phyloP scores from a whole-genome alignment of 2,113 vertebrate genomes.

The Telmatochromis brachygnathus region DNA sequence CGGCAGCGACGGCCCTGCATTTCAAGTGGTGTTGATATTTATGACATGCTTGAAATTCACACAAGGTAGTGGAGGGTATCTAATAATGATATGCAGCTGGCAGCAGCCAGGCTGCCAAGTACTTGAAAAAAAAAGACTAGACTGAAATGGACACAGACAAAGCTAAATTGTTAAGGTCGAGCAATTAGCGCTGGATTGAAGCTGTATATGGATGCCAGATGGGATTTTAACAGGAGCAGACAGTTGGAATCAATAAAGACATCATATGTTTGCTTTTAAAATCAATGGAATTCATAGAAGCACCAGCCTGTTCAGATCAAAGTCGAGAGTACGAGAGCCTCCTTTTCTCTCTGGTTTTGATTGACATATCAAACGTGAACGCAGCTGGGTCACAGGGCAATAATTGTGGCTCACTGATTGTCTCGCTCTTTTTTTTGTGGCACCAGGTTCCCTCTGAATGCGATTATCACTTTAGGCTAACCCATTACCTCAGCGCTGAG shows the following conservation, averaged over 20 bases:
- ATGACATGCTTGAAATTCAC: conserved; percentile 26
- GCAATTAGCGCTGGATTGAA: conserved; percentile 17
- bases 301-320: neutral
- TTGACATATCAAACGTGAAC: conserved; percentile 16
- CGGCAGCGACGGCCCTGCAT: neutral
- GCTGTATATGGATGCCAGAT: neutral
- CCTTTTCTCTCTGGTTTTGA: neutral
- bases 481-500: conserved; percentile 21
- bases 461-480: conserved; percentile 19
- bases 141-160: neutral
- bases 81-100: conserved; percentile 28
- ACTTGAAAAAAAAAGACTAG: neutral
- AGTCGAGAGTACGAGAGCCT: neutral
- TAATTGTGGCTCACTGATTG: conserved; percentile 13
- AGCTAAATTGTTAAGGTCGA: neutral
- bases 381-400: conserved; percentile 4
- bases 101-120: neutral
- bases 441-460: neutral
- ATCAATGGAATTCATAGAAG: conserved; percentile 26
- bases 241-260: conserved; percentile 13
- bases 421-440: neutral
- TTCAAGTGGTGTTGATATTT: conserved; percentile 21
- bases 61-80: neutral
- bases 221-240: neutral
- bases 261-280: conserved; percentile 7